Evolutionary conservation across 2,113 vertebrate genomes (phyloP), one percentile per base, ranked within the genome.

Genomic region (Xenopus laevis): DNA sequence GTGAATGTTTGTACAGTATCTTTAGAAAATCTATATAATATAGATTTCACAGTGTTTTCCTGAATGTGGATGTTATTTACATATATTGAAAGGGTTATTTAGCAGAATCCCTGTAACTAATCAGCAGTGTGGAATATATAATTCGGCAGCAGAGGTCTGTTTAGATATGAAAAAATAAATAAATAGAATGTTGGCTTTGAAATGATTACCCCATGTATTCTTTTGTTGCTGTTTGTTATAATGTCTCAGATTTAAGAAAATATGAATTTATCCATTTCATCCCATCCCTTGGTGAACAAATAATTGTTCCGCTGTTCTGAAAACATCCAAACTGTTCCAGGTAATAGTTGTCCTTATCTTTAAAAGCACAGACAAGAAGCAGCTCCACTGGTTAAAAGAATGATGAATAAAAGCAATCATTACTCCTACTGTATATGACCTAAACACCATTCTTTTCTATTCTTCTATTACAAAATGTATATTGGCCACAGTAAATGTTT

Each of bases 221-320:
- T 82, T 21, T 68, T 68, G 79, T 79, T 0, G 9, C 12, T n/a
- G 16, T 53, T 13, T 69, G 18, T 74, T 53, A 71, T 62, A 70
- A 20, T 69, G 11, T 20, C 75, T 78, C 61, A 81, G 82, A 82
- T 72, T 7, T 69, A 61, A 58, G 71, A 79, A 81, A 79, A 75
- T 76, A 83, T 40, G 78, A 55, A 66, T 83, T 77, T 72, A 79
- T 73, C 84, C 69, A 79, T 78, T 59, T 79, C 67, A 78, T 79
- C 15, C 0, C 53, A 76, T 74, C 20, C 67, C 44, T 62, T 60
- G 52, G 71, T 84, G 84, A 86, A 80, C 67, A 83, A 74, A 83
- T 86, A 85, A 82, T 85, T 85, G 80, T 72, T 79, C 78, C 81
- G 83, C 81, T 85, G 65, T 72, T 74, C 78, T 67, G 80, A 84